phyloP scores from a whole-genome alignment of 2,113 vertebrate species.

The Synodontis membranacea region DNA sequence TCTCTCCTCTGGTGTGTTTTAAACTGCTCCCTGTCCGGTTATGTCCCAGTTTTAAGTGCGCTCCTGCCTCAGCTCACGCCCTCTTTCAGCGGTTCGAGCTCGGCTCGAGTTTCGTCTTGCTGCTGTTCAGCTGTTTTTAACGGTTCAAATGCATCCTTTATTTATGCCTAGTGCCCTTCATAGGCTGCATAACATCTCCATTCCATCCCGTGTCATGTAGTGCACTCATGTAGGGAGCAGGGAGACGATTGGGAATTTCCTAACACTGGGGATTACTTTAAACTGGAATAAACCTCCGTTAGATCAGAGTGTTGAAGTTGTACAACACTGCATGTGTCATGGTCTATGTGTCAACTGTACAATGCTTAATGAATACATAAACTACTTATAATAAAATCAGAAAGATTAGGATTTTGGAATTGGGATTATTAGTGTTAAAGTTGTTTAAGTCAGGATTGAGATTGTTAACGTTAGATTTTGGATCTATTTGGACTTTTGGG shows the following conservation, averaged over 20 bases:
- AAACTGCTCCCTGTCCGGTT: constrained; percentile 6
- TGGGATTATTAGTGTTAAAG: neutral
- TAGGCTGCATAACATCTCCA: neutral
- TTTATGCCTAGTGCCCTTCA: neutral
- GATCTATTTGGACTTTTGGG: no score
- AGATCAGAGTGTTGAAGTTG: neutral
- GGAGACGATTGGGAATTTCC: neutral
- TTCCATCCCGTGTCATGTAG: neutral
- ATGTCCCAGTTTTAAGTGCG: neutral
- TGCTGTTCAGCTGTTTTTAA: neutral
- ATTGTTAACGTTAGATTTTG: no score
- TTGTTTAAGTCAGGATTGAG: neutral
- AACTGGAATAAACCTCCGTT: neutral
- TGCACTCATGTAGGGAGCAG: neutral
- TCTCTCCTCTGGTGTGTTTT: neutral
- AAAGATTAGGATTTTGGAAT: neutral
- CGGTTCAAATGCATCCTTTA: neutral
- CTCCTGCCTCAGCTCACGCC: constrained; percentile 14
- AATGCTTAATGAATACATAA: neutral
- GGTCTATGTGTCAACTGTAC: neutral
- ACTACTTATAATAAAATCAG: neutral
- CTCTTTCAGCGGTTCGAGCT: constrained; percentile 11
- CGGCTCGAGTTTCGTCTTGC: constrained; percentile 17
- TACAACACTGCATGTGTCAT: neutral
- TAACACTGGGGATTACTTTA: neutral